A percentile compares a stretch with the other conserved stretches of the same genome.
These are phyloP conservation scores for Noctua janthe DNA, from an alignment of 2,888 invertebrate genomes.

Conservation along the genomic window DNA sequence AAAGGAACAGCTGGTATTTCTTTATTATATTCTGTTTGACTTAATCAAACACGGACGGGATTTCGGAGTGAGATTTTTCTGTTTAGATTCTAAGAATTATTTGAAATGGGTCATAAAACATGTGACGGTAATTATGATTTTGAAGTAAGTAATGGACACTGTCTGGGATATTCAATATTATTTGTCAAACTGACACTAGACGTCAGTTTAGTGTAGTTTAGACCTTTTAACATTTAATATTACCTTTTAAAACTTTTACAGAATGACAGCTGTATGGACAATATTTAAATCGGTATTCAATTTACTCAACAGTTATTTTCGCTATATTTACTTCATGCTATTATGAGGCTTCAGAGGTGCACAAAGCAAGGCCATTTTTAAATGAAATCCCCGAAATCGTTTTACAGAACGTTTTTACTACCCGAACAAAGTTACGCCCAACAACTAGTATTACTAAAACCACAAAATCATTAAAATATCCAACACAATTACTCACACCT, in stretches of 20 bases:
- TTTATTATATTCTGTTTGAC: constrained; percentile 52
- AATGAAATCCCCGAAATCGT: neutral
- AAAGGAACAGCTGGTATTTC: constrained; percentile 49
- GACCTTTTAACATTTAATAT: no score
- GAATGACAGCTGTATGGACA: no score
- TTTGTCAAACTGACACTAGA: neutral
- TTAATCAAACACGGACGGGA: neutral
- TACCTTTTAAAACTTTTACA: no score
- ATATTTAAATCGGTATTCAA: no score
- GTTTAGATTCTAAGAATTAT: neutral
- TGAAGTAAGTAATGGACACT: neutral
- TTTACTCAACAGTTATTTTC: neutral
- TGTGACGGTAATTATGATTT: neutral
- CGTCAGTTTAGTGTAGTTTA: neutral
- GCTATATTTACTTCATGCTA: neutral
- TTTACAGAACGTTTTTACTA: neutral
- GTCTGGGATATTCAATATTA: neutral
- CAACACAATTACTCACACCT: constrained; percentile 4
- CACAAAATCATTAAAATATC: constrained; percentile 5
- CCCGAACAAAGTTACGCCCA: neutral
- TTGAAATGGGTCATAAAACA: constrained; percentile 5
- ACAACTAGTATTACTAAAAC: neutral
- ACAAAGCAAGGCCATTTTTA: neutral
- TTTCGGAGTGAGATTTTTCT: constrained; percentile 21
- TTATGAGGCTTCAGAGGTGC: no score